Evolutionary conservation across 2,888 invertebrate genomes (phyloP), one percentile per base, ranked within the genome.

Genomic region (Mechanitis messenoides): DNA sequence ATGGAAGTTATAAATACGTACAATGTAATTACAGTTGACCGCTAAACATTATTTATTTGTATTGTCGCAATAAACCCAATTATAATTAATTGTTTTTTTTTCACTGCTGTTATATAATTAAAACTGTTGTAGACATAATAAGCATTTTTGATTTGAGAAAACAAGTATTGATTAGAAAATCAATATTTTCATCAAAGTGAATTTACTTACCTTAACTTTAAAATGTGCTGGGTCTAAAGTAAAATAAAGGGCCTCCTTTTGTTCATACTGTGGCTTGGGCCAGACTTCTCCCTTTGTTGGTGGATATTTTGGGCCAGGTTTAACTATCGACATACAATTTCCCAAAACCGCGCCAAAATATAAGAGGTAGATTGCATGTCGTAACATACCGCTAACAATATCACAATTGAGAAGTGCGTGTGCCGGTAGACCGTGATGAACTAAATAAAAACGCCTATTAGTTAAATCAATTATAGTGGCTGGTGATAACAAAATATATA

Each of bases 201-300:
- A 42, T 35, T 1, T 20, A 74, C 84, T 81, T 79, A 92, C 92
- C 73, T 79, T 74, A 66, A 93, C 83, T 61, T 81, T 72, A 71
- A 93, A 92, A 53, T 77, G 69, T 11, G 81, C 72, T 0, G 91
- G 90, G 47, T 88, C 74, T 45, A 92, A 78, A 57, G 83, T 74
- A 69, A 85, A 87, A 78, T 80, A 91, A 4, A 78, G 75, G 28
- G 79, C 72, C 47, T 76, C 72, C 68, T 85, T 87, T 28, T 75
- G 75, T 74, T 92, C 91, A 2, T 81, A 69, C 65, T 91, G 91
- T 0, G 94, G 94, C 73, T 91, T 83, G 0, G 95, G 95, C 94
- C 95, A 95, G 0, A 93, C 91, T 77, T 92, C 91, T 1, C 94
- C 94, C 64, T 88, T 85, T 0, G 93, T 93, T 0, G 93, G 85